phyloP scores from a whole-genome alignment of 2,113 vertebrate species.

The Recurvirostra avosetta region DNA sequence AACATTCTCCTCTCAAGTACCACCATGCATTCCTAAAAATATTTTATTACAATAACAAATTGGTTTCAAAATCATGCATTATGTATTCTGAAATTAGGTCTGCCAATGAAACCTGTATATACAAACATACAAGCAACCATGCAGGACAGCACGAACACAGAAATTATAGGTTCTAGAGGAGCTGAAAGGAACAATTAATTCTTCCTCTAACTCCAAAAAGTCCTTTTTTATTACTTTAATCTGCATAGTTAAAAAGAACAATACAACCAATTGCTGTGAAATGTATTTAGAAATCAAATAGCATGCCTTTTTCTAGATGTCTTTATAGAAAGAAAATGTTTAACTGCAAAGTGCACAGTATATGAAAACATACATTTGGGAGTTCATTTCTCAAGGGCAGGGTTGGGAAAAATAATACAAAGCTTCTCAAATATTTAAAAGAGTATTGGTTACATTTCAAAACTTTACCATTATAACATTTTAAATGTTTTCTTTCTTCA shows the following conservation, averaged over 20 bases:
- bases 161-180: slow-evolving; percentile 8
- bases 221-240: slow-evolving; percentile 60
- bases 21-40: slow-evolving; percentile 80
- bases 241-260: slow-evolving; percentile 55
- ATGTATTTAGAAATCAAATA: slow-evolving; percentile 12
- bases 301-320: background rate
- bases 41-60: slow-evolving; percentile 88
- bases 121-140: slow-evolving; percentile 63
- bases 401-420: background rate
- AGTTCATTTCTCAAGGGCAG: background rate
- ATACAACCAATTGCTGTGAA: slow-evolving; percentile 45
- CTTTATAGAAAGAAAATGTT: background rate
- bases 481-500: background rate
- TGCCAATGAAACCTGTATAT: slow-evolving; percentile 71
- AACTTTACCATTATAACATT: background rate
- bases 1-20: slow-evolving; percentile 77
- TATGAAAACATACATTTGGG: background rate
- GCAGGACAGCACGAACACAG: slow-evolving; percentile 4
- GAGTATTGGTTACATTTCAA: slow-evolving; percentile 18
- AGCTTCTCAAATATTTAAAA: slow-evolving; percentile 41
- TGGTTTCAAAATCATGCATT: slow-evolving; percentile 84
- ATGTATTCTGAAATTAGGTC: slow-evolving; percentile 84
- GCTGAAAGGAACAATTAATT: slow-evolving; percentile 45
- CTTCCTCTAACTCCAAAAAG: slow-evolving; percentile 38
- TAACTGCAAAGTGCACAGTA: background rate